A percentile compares a stretch with the other conserved stretches of the same genome.
phyloP scores from a whole-genome alignment of 1,140 invertebrate species.

The Eulimnadia texana region DNA sequence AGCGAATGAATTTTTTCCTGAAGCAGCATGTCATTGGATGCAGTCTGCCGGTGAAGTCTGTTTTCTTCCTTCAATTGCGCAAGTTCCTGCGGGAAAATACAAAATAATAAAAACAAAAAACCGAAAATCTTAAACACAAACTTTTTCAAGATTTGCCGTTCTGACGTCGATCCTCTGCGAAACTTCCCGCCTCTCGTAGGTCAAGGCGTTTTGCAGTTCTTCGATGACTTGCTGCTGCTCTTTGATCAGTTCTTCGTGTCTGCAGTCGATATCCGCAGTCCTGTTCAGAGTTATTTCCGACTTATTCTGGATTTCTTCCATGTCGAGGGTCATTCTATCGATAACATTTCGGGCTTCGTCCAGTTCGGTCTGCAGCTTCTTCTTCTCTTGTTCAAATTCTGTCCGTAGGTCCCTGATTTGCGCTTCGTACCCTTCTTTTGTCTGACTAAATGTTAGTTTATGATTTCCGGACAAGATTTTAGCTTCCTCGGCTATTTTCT shows the following conservation, averaged over 20 bases:
- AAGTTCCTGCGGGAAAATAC: not conserved
- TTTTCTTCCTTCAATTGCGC: not conserved
- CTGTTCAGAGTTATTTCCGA: not conserved
- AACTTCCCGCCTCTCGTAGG: not conserved
- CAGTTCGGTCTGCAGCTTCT: not conserved
- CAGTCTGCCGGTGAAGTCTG: not conserved
- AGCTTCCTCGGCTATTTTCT: not conserved
- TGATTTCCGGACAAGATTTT: not conserved
- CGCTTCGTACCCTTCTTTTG: not conserved
- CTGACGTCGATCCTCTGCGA: not conserved
- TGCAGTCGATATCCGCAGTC: not conserved
- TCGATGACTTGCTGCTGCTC: not conserved
- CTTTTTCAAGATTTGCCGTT: not conserved
- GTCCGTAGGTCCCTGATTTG: not conserved
- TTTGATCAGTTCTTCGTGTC: not conserved
- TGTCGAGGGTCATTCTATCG: not conserved
- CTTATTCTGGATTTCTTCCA: not conserved
- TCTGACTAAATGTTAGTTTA: not conserved
- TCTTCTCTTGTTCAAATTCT: not conserved
- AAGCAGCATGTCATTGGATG: not conserved
- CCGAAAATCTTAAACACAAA: not conserved
- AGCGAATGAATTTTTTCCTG: not conserved
- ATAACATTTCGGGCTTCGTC: not conserved
- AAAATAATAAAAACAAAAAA: not conserved
- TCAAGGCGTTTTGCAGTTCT: not conserved